Evolutionary conservation across 2,113 vertebrate species (phyloP).

Genomic region (Micronycteris hirsuta): DNA sequence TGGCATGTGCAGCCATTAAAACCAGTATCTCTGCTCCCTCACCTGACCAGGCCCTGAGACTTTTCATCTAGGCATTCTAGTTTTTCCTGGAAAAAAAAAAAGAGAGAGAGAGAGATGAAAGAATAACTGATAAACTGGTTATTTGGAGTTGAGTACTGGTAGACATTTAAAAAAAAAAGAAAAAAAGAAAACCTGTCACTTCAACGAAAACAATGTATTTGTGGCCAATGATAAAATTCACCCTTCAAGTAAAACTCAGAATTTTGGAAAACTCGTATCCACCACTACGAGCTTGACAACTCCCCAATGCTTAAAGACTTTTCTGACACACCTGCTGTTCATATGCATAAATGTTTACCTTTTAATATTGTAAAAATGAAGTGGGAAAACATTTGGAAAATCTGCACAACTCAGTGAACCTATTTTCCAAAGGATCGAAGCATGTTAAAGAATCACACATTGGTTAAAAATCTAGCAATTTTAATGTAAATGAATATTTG

Average conservation of each 20-base stretch:
- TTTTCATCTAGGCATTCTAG: not conserved
- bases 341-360: conserved; percentile 12
- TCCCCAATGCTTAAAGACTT: conserved; percentile 27
- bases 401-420: not conserved
- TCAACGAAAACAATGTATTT: conserved; percentile 41
- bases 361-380: conserved; percentile 33
- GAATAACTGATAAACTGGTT: not conserved
- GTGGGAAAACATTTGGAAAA: conserved; percentile 17
- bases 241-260: conserved; percentile 17
- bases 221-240: conserved; percentile 24
- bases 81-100: not conserved
- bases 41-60: not conserved
- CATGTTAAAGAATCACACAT: not conserved
- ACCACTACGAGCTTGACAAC: not conserved
- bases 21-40: not conserved
- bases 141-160: not conserved
- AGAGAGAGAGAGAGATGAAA: too few species aligned
- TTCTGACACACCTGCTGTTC: not conserved
- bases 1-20: not conserved
- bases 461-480: conserved; percentile 14
- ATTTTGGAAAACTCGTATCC: conserved; percentile 14
- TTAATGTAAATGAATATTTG: conserved; percentile 1
- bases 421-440: conserved; percentile 29
- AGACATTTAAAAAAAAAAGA: conserved; percentile 12
- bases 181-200: not conserved